Evolutionary conservation across 2,888 invertebrate species (phyloP), one percentile per base, ranked within the genome.

Genomic region (Sarcophaga rosellei): DNA sequence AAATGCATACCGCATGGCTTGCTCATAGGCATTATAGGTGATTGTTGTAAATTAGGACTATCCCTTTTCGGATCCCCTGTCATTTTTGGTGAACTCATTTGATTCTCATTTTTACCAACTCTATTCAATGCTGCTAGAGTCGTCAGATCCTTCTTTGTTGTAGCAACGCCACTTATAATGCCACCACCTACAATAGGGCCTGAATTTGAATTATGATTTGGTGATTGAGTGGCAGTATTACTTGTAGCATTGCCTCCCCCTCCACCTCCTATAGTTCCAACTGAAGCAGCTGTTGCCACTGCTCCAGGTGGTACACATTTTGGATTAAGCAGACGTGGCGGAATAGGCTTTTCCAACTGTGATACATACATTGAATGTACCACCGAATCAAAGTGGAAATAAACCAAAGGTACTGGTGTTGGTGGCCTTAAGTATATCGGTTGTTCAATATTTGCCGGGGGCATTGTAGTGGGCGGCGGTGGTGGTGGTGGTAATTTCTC

Each of bases 381-480:
- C 3, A 90, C 81, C 0, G 91, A 85, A 88, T 93, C 93, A 25
- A 90, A 93, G 76, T 92, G 93, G 80, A 92, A 93, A 87, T 91
- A 93, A n/a, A 92, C 88, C 5, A 90, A 86, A 73, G 89, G 90
- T 47, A 86, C 89, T 70, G 88, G 93, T 85, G 89, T 91, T 66
- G 90, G 90, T 78, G 89, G 90, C 69, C 89, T 88, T 44, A 91
- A 89, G 66, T 90, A 88, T 1, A 91, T 88, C 2, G 93, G 91
- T 25, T 93, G 92, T 10, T 91, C 90, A 61, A 91, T 47, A 68
- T 90, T 85, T 11, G 89, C 21, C 1, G 92, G 89, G 12, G 90
- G 91, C 0, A 90, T 88, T 0, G 89, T 88, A 0, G 90, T 78
- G 0, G 91, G 92, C 3, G 93, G 93, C 0, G 91, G 90, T 20